phyloP scores from a whole-genome alignment of 64 coral and sea anemone species.

The Orbicella faveolata region DNA sequence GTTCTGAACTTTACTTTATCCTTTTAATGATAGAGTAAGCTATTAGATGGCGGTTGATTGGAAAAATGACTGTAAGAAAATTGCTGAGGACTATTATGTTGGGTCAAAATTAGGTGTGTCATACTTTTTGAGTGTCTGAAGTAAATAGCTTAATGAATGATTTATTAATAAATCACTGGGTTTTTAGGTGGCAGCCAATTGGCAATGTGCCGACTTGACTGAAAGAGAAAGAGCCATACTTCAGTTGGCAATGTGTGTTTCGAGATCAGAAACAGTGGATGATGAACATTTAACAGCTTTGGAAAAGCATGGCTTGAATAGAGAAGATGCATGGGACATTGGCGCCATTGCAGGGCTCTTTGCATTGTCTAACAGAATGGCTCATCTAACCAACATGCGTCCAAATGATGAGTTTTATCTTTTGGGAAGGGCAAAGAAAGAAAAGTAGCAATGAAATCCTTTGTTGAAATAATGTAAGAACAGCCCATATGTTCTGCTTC shows the following conservation, averaged over 20 bases:
- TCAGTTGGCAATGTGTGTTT: constrained; percentile 83
- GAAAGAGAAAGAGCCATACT: constrained; percentile 83
- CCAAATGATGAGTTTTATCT: constrained; percentile 91
- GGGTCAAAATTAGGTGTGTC: no score
- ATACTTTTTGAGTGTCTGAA: no score
- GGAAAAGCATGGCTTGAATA: constrained; percentile 66
- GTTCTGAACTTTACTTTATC: no score
- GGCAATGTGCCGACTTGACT: constrained; percentile 80
- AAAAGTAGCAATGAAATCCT: constrained; percentile 35
- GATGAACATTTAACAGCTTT: constrained; percentile 75
- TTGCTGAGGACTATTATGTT: no score
- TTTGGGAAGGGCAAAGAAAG: constrained; percentile 64
- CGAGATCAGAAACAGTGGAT: constrained; percentile 68
- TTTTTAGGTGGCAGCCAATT: constrained; percentile 79
- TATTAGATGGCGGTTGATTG: no score
- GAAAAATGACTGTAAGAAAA: no score
- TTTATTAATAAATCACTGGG: not conserved
- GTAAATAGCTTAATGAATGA: no score
- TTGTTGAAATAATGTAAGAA: not conserved
- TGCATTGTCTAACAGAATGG: constrained; percentile 89
- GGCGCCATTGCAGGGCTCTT: constrained; percentile 89
- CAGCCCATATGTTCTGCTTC: not conserved
- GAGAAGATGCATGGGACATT: constrained; percentile 91
- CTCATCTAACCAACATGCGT: constrained; percentile 80
- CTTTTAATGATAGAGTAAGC: no score